Percentiles rank a stretch among this genome's conserved stretches.
Evolutionary conservation across 1,140 invertebrate genomes (phyloP).

Genomic region (Drosophila bocki): DNA sequence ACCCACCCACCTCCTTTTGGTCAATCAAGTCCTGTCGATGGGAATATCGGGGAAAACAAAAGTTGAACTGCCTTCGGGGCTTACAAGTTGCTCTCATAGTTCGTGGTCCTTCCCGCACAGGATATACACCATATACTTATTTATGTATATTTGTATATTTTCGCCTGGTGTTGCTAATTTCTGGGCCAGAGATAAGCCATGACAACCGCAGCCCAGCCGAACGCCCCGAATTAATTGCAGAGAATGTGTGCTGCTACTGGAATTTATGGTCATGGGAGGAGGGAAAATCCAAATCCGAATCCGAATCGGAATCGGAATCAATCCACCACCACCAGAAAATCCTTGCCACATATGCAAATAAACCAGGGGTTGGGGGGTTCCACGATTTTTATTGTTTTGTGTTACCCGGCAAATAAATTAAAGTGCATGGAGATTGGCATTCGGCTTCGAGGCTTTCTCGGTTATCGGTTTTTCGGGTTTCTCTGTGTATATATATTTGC

Average conservation of each 20-base stretch:
- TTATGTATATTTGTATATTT: conserved; percentile 1
- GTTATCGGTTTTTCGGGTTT: conserved; percentile 1
- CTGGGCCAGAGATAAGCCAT: conserved; percentile 53
- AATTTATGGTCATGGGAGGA: conserved; percentile 66
- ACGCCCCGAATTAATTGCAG: conserved; percentile 70
- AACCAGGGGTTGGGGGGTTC: conserved; percentile 17
- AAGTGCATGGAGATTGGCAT: conserved; percentile 53
- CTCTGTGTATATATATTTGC: conserved; percentile 22
- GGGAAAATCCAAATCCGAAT: conserved; percentile 8
- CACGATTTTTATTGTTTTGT: conserved; percentile 44
- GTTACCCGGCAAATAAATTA: conserved; percentile 55
- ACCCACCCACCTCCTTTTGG: conserved; percentile 12
- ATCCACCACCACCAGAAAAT: conserved; percentile 22
- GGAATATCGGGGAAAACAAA: conserved; percentile 33
- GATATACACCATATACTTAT: background rate
- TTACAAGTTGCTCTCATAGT: conserved; percentile 9
- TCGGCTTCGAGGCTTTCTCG: conserved; percentile 3
- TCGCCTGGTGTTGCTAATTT: conserved; percentile 43
- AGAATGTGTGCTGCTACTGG: conserved; percentile 53
- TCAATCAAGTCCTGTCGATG: conserved; percentile 40
- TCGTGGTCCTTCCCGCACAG: background rate
- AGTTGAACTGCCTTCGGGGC: conserved; percentile 35
- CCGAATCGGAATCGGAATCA: conserved; percentile 16
- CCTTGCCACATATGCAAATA: conserved; percentile 51
- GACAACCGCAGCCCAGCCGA: conserved; percentile 40